These are phyloP conservation scores for Osmerus mordax DNA, from an alignment of 2,113 vertebrate genomes.

Conservation along the genomic window DNA sequence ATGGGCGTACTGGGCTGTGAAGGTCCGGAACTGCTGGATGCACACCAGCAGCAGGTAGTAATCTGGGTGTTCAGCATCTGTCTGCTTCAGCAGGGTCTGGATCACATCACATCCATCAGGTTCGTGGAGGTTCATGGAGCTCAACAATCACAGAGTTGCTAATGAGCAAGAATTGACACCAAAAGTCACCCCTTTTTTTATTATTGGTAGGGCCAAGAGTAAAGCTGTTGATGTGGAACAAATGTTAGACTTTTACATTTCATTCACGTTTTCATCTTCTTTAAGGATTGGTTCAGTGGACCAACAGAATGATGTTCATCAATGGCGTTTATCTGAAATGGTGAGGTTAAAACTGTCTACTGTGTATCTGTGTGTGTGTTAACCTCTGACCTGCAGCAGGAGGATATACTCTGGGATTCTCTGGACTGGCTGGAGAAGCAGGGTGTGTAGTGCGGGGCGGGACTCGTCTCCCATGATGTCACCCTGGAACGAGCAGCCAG, in stretches of 20 bases:
- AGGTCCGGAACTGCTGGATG: constrained; percentile 88
- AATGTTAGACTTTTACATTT: too few relatives aligned
- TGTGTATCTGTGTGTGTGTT: constrained; percentile 7
- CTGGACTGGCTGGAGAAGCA: constrained; percentile 93
- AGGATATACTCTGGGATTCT: constrained; percentile 92
- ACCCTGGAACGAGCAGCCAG: constrained; percentile 49
- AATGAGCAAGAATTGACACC: too few relatives aligned
- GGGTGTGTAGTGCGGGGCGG: constrained; percentile 85
- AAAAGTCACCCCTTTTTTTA: too few relatives aligned
- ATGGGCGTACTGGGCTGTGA: constrained; percentile 87
- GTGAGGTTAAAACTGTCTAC: too few relatives aligned
- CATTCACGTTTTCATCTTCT: too few relatives aligned
- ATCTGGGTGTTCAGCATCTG: constrained; percentile 92
- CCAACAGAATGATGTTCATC: too few relatives aligned
- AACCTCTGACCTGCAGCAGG: constrained; percentile 81
- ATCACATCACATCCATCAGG: constrained; percentile 4
- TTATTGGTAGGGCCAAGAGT: too few relatives aligned
- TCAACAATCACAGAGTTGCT: too few relatives aligned
- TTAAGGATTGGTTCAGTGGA: too few relatives aligned
- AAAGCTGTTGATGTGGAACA: too few relatives aligned
- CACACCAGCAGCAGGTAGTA: constrained; percentile 93
- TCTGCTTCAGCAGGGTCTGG: constrained; percentile 87
- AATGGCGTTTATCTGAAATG: too few relatives aligned
- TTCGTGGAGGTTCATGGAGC: too few relatives aligned
- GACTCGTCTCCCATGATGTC: constrained; percentile 82